Evolutionary conservation across 37 sponge, comb jelly and placozoan species (phyloP), one percentile per base, ranked within the genome.

Genomic region (Chondrilla cf. caribensis): DNA sequence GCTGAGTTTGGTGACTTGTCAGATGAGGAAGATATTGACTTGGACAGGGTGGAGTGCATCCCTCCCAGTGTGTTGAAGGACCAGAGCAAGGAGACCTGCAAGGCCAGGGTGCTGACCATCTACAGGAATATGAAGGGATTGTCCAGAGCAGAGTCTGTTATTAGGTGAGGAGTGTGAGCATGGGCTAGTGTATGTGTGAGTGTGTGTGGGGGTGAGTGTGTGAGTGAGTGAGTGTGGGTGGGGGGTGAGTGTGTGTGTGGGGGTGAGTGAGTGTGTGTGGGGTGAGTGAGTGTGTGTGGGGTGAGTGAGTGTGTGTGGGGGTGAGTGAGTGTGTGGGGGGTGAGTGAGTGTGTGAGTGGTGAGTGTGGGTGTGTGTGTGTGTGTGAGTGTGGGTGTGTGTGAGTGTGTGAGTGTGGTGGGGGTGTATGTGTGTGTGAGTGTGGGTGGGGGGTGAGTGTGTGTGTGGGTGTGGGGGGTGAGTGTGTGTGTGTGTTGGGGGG

Each of bases 111-210:
- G 14, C 14, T 87, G 0, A 9, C 39, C 1, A 80, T 83, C 39
- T 93, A 93, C 81, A 54, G 65, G 36, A 80, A 84, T 77, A 67
- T 86, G 82, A 57, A 59, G 19, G 62, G 40, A 1, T 40, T 81
- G 32, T 89, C 93, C 14, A 67, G 93, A 51, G 93, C 87, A 59
- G 83, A 86, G n/a, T 90, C 93, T 22, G 80, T 93, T 37, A 9
- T 89, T 38, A 87, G 82, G 85, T 79, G n/a, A n/a, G n/a, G n/a
- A n/a, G 51, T 21, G 84, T 40, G 41, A 8, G 38, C 6, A 5
- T 51, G 25, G 5, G 25, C 9, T 5, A 33, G 40, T 32, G 71
- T 70, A 18, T 32, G 71, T 31, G 71, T 43, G 76, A 3, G 32
- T 67, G 68, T 6, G 35, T 67, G 68, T 6, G 68, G 17, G 68